Conservation (phyloP, 1,140 invertebrate genomes). For the Samia ricini region DNA sequence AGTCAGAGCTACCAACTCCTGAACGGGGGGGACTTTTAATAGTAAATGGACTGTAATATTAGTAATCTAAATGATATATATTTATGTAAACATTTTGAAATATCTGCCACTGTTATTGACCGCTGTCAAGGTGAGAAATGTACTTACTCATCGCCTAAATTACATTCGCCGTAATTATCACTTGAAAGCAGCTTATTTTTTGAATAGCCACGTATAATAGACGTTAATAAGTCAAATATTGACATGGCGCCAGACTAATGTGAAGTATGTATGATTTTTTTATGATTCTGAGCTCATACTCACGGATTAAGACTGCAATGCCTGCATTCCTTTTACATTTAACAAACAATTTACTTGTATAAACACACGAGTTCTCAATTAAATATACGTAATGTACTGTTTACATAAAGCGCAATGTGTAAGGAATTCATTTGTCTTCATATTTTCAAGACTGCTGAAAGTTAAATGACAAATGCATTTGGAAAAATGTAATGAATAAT, state of each 20-base stretch:
- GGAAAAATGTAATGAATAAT: background rate
- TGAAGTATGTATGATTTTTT: background rate
- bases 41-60: conserved; percentile 19
- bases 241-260: conserved; percentile 31
- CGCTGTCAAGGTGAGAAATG: conserved; percentile 49
- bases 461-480: background rate
- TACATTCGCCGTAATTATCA: conserved; percentile 32
- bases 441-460: conserved; percentile 2
- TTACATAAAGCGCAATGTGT: background rate
- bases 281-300: conserved; percentile 2
- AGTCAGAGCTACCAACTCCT: too few relatives aligned
- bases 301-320: background rate
- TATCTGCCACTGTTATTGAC: conserved; percentile 42
- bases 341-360: background rate
- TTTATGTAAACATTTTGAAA: background rate
- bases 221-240: conserved; percentile 35
- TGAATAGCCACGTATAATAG: conserved; percentile 21
- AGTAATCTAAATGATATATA: conserved; percentile 16
- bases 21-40: too few relatives aligned
- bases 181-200: conserved; percentile 34
- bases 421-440: conserved; percentile 2
- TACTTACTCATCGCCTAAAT: conserved; percentile 37
- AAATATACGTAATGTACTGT: background rate
- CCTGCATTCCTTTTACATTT: background rate
- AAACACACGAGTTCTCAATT: background rate